Percentiles rank a stretch among this genome's conserved stretches.
Conservation (phyloP, 2,797 vertebrate genomes). For the Onychomys leucogaster region DNA sequence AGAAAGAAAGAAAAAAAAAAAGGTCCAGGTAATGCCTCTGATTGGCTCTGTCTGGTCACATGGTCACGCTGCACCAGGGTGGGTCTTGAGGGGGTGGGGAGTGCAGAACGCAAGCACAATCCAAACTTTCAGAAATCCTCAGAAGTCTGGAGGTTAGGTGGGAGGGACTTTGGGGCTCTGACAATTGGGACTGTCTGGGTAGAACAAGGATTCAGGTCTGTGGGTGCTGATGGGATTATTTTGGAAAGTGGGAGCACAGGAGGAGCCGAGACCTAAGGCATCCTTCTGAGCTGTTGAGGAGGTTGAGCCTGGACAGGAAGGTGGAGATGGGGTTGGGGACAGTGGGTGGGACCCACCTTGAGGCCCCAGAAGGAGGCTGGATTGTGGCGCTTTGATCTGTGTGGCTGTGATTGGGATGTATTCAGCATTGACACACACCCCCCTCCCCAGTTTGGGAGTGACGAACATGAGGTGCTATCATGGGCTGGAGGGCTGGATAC, state of each 20-base stretch:
- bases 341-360: neutral
- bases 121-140: neutral
- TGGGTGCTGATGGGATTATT: neutral
- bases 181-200: neutral
- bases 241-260: neutral
- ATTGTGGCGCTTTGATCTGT: neutral
- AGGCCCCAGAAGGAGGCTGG: neutral
- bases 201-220: neutral
- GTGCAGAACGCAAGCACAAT: neutral
- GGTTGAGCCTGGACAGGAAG: neutral
- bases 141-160: neutral
- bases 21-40: conserved; percentile 1
- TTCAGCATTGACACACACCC: neutral
- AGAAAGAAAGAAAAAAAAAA: neutral
- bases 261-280: neutral
- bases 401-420: neutral
- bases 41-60: conserved; percentile 29
- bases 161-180: neutral
- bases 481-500: neutral
- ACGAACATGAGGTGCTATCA: neutral
- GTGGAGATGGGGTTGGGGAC: neutral
- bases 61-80: neutral
- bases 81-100: no score
- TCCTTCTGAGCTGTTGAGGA: neutral
- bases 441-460: neutral